A percentile compares a stretch with the other conserved stretches of the same genome.
Conservation (phyloP, 2,888 invertebrate species). For the Noctua pronuba region DNA sequence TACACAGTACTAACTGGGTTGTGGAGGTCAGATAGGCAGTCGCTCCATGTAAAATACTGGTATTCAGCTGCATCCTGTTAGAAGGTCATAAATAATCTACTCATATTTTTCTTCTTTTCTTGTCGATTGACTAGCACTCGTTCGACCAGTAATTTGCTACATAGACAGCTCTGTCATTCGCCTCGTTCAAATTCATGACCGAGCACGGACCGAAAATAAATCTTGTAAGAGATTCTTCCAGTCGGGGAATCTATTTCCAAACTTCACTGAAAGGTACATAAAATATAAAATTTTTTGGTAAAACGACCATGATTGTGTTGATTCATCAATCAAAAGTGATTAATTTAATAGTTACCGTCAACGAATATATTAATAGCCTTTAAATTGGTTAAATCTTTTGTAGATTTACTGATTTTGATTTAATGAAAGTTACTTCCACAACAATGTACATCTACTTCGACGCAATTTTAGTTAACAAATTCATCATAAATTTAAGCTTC, state of each 20-base stretch:
- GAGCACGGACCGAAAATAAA: background rate
- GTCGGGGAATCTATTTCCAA: background rate
- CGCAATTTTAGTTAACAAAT: slow-evolving; percentile 23
- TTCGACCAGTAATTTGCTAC: background rate
- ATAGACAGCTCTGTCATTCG: background rate
- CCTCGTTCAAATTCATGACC: background rate
- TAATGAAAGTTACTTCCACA: background rate
- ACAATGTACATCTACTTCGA: background rate
- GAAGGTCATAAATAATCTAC: background rate
- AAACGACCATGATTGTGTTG: background rate
- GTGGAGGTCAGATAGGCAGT: no score
- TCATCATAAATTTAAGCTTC: slow-evolving; percentile 28
- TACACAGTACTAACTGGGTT: no score
- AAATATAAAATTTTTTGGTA: background rate
- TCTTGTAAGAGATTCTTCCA: background rate
- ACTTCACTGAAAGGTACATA: background rate
- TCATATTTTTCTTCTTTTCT: background rate
- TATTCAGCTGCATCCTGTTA: no score
- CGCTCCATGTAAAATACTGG: no score
- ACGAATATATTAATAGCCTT: slow-evolving; percentile 9
- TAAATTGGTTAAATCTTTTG: background rate
- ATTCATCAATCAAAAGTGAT: slow-evolving; percentile 30
- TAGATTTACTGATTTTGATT: slow-evolving; percentile 9
- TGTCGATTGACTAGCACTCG: background rate
- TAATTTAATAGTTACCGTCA: slow-evolving; percentile 1